Evolutionary conservation across 2,797 vertebrate species (phyloP).

Genomic region (Semaprochilodus insignis): DNA sequence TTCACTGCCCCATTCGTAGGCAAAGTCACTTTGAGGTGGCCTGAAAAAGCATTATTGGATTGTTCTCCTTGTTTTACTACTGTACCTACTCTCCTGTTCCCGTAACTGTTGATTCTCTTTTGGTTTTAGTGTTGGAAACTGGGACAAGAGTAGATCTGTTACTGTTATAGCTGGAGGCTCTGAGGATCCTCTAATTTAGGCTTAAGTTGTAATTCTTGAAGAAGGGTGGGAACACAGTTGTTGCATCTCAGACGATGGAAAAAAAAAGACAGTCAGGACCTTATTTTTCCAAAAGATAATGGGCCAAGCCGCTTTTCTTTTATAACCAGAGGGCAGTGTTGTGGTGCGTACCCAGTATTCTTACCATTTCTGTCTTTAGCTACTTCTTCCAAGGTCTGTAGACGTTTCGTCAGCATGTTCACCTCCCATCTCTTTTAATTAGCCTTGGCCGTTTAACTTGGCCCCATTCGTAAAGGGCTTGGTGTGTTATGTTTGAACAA

Average conservation of each 20-base stretch:
- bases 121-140: slow-evolving; percentile 39
- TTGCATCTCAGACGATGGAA: slow-evolving; percentile 43
- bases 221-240: slow-evolving; percentile 48
- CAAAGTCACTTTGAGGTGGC: not conserved
- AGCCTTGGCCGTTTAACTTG: slow-evolving; percentile 38
- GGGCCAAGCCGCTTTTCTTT: not conserved
- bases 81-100: not conserved
- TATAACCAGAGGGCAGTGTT: not conserved
- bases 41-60: not conserved
- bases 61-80: not conserved
- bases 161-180: slow-evolving; percentile 55
- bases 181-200: slow-evolving; percentile 49
- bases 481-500: slow-evolving; percentile 45
- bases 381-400: slow-evolving; percentile 2
- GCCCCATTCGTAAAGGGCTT: slow-evolving; percentile 15
- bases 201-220: slow-evolving; percentile 59
- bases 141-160: slow-evolving; percentile 42
- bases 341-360: not conserved
- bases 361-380: slow-evolving; percentile 8
- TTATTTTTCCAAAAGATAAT: slow-evolving; percentile 6
- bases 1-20: not conserved
- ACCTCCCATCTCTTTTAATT: slow-evolving; percentile 36
- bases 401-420: not conserved
- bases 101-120: slow-evolving; percentile 16
- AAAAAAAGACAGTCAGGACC: slow-evolving; percentile 27